Evolutionary conservation across 2,113 vertebrate species (phyloP).

Genomic region (Lagopus leucura): DNA sequence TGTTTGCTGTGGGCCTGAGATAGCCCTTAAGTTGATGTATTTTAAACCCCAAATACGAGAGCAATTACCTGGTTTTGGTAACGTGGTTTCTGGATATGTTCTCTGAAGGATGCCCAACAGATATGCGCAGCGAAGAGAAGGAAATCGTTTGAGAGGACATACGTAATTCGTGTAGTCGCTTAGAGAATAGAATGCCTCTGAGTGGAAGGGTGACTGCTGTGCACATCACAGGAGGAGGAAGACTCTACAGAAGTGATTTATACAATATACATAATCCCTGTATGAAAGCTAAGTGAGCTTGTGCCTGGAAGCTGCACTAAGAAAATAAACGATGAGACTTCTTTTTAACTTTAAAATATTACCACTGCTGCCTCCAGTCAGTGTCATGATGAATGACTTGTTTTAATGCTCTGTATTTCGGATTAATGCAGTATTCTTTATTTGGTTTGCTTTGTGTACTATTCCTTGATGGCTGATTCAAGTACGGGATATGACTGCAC

Average conservation of each 20-base stretch:
- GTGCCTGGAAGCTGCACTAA: slow-evolving; percentile 47
- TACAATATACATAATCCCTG: slow-evolving; percentile 50
- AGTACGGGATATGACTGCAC: background rate
- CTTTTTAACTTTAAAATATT: slow-evolving; percentile 51
- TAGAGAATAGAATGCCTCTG: slow-evolving; percentile 16
- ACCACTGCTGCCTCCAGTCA: slow-evolving; percentile 19
- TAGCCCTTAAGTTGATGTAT: background rate
- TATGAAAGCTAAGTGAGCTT: slow-evolving; percentile 51
- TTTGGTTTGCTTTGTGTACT: slow-evolving; percentile 1
- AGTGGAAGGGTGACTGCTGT: slow-evolving; percentile 42
- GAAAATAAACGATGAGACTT: slow-evolving; percentile 47
- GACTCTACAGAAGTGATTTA: slow-evolving; percentile 32
- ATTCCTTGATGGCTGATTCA: background rate
- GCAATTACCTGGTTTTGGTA: slow-evolving; percentile 13
- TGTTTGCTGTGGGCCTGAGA: background rate
- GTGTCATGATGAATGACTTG: slow-evolving; percentile 11
- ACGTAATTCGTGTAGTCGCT: background rate
- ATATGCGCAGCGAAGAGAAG: slow-evolving; percentile 8
- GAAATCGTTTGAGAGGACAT: background rate
- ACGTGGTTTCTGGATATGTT: background rate
- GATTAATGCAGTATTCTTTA: slow-evolving; percentile 16
- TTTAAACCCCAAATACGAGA: background rate
- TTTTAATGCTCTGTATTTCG: background rate
- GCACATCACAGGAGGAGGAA: background rate
- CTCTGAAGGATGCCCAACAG: background rate